Base-by-base conservation (phyloP, 2,797 vertebrate species). In the Pseudopleuronectes americanus region DNA sequence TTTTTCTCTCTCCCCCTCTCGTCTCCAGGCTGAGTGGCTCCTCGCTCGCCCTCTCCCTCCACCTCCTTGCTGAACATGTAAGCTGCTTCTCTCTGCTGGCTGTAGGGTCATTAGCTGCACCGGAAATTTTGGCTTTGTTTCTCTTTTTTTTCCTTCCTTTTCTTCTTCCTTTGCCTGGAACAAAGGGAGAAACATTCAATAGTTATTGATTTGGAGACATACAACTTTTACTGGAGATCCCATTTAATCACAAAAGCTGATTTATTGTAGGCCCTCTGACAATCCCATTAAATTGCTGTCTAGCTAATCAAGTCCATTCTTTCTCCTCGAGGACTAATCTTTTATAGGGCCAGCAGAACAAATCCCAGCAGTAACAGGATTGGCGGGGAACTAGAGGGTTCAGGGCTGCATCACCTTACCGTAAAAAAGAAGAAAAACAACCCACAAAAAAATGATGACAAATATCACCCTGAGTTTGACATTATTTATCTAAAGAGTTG, bases 241-340 rank as follows among this genome's bases (percentile, higher is more conserved):
- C 93, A 94, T 95, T 95, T 95, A 95, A 95, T 95, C 94, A 94
- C 93, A 94, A 95, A 95, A 94, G 94, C 93, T 94, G 94, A 94
- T 95, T 95, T 95, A 95, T 94, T 92, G 92, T 92, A 85, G 91
- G 87, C 81, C 80, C 87, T 91, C 88, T 92, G 93, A 94, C 94
- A 95, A 95, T 95, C 94, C 94, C 93, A 95, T 95, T 95, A 95
- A 94, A 95, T 92, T 94, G 94, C 94, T 94, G 94, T 94, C 93
- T 94, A 90, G 90, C 94, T 95, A 95, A 95, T 95, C 94, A 95
- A 94, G 94, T 94, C 91, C 88, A 93, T 93, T 95, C 94, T 93
- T 93, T 93, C 91, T 94, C 91, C 92, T 89, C 51, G 79, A 91
- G 91, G 92, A 90, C 91, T 94, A 94, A 95, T 94, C 94, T 94